Conservation (phyloP, 2,113 vertebrate species). For the Jaculus jaculus region DNA sequence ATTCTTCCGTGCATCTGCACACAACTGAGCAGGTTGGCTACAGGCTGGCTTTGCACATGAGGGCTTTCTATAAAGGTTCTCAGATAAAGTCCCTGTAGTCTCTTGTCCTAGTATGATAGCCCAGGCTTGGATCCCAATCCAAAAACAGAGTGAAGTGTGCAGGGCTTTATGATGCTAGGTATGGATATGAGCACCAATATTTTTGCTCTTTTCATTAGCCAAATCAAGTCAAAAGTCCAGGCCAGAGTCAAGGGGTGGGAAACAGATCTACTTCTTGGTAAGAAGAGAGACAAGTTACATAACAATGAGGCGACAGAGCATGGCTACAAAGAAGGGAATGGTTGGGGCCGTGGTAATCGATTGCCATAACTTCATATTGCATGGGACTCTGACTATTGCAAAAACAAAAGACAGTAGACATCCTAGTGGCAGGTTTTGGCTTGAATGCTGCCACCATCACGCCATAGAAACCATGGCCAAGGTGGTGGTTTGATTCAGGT, state of each 20-base stretch:
- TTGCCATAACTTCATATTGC: not conserved
- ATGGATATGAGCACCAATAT: not conserved
- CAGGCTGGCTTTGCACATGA: not conserved
- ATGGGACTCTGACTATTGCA: not conserved
- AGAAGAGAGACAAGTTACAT: not conserved
- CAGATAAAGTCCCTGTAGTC: not conserved
- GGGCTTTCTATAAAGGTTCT: not conserved
- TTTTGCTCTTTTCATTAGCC: not conserved
- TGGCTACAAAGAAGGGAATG: not conserved
- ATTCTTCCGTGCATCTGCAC: not conserved
- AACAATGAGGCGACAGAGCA: not conserved
- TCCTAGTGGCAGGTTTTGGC: not conserved
- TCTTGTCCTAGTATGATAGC: not conserved
- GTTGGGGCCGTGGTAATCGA: not conserved
- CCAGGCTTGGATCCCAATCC: not conserved
- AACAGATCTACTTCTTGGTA: not conserved
- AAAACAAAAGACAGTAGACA: not conserved
- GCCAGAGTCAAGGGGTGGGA: not conserved
- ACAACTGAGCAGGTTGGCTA: not conserved
- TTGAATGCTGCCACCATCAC: not conserved
- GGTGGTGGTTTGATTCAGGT: too few species aligned
- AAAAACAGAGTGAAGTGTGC: not conserved
- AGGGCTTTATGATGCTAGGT: not conserved
- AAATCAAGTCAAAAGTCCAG: not conserved
- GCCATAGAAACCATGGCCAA: not conserved